phyloP scores from a whole-genome alignment of 2,113 vertebrate species.

The Leptodactylus fuscus region DNA sequence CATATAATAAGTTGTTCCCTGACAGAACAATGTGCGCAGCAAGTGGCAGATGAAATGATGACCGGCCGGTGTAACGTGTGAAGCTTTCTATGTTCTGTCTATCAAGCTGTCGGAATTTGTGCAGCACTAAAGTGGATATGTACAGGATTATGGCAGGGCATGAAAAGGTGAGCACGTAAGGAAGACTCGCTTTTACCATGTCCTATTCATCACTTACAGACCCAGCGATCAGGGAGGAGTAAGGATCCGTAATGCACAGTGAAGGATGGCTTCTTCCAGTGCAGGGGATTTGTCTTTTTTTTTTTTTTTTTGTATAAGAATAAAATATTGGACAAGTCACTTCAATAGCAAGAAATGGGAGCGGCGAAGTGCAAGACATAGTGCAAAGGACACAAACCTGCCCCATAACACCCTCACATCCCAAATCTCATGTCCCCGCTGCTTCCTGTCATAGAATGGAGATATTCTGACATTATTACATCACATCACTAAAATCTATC shows the following conservation, averaged over 20 bases:
- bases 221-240: conserved; percentile 16
- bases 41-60: conserved; percentile 41
- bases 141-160: conserved; percentile 51
- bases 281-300: neutral
- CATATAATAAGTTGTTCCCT: no score
- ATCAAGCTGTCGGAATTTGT: conserved; percentile 54
- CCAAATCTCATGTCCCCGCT: no score
- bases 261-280: neutral
- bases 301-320: no score
- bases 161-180: conserved; percentile 50
- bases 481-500: no score
- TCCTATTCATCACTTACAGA: conserved; percentile 45
- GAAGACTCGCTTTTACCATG: conserved; percentile 42
- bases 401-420: no score
- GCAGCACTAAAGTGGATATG: conserved; percentile 51
- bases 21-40: conserved; percentile 38
- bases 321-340: neutral
- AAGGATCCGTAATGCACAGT: conserved; percentile 13
- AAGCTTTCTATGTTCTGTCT: conserved; percentile 48
- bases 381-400: no score
- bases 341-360: no score
- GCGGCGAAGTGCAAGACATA: no score
- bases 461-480: no score
- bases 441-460: no score
- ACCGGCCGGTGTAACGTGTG: conserved; percentile 29